Evolutionary conservation across 2,888 invertebrate species (phyloP), one percentile per base, ranked within the genome.

Genomic region (Teinopalpus imperialis): DNA sequence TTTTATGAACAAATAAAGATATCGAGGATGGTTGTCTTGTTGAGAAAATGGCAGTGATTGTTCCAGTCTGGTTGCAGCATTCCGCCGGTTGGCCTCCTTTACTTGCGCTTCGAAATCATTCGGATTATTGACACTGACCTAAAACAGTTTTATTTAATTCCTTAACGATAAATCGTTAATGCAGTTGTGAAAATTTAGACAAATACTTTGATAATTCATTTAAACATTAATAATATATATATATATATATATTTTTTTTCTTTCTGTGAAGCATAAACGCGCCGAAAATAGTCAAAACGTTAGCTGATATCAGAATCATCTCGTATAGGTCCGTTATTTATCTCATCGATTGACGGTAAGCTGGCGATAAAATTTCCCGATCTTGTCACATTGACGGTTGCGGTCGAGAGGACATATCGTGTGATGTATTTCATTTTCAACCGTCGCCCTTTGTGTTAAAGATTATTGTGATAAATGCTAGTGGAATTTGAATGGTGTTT

Each of bases 61-160:
- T 82, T 82, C 81, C 78, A 82, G 70, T 81, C 82, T 81, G 78
- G 70, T 83, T 74, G 48, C 62, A 54, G 66, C 73, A 78, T 74
- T 71, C 76, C 73, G 63, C 58, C 50, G 65, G 51, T 51, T 69
- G 72, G 66, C 74, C 77, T 58, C 63, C 66, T 69, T 78, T 57
- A 58, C 49, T 64, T 37, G 54, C 50, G 54, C 55, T 60, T 67
- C 60, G 56, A 62, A 62, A 59, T 65, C 53, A 63, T 71, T 77
- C 57, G 63, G 66, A 69, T 67, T 53, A 40, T 41, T 10, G 7
- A 7, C 44, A 14, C n/a, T 43, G 30, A 1, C 35, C 16, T 13
- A 43, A 35, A 29, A n/a, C n/a, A n/a, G n/a, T n/a, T n/a, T n/a
- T n/a, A n/a, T n/a, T n/a, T n/a, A n/a, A n/a, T n/a, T n/a, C n/a